Conservation (phyloP, 2,888 invertebrate genomes). For the Drosophila suboccidentalis region DNA sequence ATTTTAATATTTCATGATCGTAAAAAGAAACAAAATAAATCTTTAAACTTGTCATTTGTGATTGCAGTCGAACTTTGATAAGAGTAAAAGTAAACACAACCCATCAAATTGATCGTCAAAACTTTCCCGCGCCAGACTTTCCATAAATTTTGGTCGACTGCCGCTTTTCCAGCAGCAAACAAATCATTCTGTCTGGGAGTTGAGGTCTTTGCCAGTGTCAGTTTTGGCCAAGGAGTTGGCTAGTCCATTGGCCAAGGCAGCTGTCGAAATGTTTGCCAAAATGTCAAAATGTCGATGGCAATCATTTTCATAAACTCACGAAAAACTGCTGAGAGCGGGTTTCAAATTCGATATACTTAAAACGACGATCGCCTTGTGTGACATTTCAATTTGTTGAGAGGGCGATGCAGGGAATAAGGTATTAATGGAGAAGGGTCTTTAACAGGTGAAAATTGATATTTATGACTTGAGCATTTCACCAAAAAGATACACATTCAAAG, state of each 20-base stretch:
- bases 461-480: slow-evolving; percentile 48
- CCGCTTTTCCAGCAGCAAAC: slow-evolving; percentile 14
- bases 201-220: slow-evolving; percentile 42
- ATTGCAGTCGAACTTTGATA: neutral
- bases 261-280: slow-evolving; percentile 42
- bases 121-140: slow-evolving; percentile 45
- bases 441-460: slow-evolving; percentile 72
- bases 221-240: slow-evolving; percentile 38
- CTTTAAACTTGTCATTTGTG: neutral
- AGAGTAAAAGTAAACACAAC: slow-evolving; percentile 30
- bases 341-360: slow-evolving; percentile 21
- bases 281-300: slow-evolving; percentile 58
- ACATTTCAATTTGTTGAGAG: slow-evolving; percentile 69
- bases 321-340: slow-evolving; percentile 8
- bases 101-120: slow-evolving; percentile 21
- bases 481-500: neutral
- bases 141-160: slow-evolving; percentile 20
- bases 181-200: slow-evolving; percentile 57
- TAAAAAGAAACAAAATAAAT: neutral
- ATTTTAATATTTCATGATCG: neutral
- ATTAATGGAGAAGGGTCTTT: neutral
- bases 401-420: neutral
- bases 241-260: slow-evolving; percentile 16
- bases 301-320: slow-evolving; percentile 42
- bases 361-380: slow-evolving; percentile 43